phyloP scores from a whole-genome alignment of 1,140 invertebrate species.

The Heliconius congener region DNA sequence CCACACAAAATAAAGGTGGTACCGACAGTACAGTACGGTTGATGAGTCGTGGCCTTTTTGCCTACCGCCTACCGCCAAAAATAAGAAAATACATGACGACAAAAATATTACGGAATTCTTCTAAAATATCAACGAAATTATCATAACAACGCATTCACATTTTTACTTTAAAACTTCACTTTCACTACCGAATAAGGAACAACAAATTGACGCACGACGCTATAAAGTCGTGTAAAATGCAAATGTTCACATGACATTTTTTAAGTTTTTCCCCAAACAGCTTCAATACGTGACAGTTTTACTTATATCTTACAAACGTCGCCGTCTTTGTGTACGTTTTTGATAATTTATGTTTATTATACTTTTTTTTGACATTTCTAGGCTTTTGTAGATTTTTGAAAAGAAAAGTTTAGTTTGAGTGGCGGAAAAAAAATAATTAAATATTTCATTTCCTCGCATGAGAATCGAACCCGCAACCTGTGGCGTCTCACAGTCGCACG shows the following conservation, averaged over 20 bases:
- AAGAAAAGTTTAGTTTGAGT: too few species aligned
- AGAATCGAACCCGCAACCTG: too few species aligned
- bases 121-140: constrained; percentile 1
- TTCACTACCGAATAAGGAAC: background rate
- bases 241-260: background rate
- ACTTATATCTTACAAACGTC: background rate
- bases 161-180: background rate
- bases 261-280: background rate
- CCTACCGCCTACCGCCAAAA: too few species aligned
- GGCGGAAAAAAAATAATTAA: too few species aligned
- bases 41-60: too few species aligned
- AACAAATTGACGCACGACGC: constrained; percentile 4
- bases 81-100: too few species aligned
- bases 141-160: background rate
- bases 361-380: background rate
- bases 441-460: too few species aligned
- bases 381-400: too few species aligned
- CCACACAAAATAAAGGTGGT: too few species aligned
- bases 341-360: background rate
- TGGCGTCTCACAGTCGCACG: too few species aligned
- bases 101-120: background rate
- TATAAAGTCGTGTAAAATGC: background rate
- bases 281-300: constrained; percentile 2
- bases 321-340: background rate
- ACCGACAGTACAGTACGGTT: too few species aligned